Conservation (phyloP, 2,113 vertebrate species). For the Heterocephalus glaber region DNA sequence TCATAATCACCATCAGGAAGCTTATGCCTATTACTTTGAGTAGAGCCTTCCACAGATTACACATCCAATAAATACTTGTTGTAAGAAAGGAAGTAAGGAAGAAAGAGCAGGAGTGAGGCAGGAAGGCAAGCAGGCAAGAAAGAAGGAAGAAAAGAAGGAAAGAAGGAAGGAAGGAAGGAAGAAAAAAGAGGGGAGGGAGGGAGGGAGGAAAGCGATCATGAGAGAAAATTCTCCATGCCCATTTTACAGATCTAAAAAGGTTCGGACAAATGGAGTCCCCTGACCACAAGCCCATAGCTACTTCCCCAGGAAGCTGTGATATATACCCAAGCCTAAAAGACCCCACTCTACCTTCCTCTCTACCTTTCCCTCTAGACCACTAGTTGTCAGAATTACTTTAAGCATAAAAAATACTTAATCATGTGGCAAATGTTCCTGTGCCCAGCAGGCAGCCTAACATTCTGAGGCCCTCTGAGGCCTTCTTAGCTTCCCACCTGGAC, state of each 20-base stretch:
- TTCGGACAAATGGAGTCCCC: neutral
- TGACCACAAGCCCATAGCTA: neutral
- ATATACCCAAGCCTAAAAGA: neutral
- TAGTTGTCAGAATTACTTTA: neutral
- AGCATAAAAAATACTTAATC: neutral
- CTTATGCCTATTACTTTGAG: neutral
- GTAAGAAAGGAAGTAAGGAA: neutral
- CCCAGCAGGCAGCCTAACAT: neutral
- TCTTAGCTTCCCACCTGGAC: neutral
- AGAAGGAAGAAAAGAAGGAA: neutral
- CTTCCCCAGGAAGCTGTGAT: neutral
- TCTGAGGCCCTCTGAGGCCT: neutral
- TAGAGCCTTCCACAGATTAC: neutral
- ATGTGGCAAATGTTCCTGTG: neutral
- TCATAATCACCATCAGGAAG: neutral
- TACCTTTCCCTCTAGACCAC: neutral
- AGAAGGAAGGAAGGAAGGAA: no score
- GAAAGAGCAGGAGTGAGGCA: neutral
- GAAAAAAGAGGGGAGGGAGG: no score
- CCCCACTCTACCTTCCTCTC: no score
- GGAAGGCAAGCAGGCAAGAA: neutral
- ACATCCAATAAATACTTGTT: neutral
- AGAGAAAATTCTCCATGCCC: neutral
- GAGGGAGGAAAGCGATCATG: neutral
- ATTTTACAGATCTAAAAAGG: slow-evolving; percentile 37